These are phyloP conservation scores for Caracal caracal DNA, from an alignment of 2,113 vertebrate species.

Conservation along the genomic window DNA sequence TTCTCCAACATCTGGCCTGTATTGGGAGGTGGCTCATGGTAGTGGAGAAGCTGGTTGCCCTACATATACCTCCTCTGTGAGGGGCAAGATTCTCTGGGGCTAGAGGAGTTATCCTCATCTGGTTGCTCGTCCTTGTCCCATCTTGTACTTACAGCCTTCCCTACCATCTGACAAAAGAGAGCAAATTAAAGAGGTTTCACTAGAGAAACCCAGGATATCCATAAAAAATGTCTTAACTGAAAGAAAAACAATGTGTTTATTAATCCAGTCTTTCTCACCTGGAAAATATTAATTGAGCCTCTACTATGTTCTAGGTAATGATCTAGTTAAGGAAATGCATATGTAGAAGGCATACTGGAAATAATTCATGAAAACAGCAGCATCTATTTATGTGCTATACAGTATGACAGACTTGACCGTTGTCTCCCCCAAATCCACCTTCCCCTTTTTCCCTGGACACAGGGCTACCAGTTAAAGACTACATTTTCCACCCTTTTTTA, in stretches of 20 bases:
- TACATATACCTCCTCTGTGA: not conserved
- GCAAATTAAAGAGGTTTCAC: not conserved
- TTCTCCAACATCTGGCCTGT: not conserved
- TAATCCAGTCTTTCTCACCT: not conserved
- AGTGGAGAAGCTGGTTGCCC: no score
- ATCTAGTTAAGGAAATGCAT: not conserved
- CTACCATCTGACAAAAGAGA: not conserved
- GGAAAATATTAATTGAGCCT: not conserved
- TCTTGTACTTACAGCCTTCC: not conserved
- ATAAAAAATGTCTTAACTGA: not conserved
- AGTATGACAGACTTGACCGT: not conserved
- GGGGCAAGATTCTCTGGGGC: not conserved
- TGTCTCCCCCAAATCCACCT: not conserved
- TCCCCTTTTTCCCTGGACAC: not conserved
- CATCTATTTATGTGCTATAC: not conserved
- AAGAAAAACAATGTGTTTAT: not conserved
- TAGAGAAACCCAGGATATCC: not conserved
- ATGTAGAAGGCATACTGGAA: not conserved
- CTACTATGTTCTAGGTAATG: not conserved
- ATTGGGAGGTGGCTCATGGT: accelerated
- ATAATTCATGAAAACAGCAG: not conserved
- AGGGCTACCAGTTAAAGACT: not conserved
- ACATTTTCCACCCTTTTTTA: not conserved
- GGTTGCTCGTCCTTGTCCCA: not conserved
- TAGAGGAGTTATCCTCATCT: not conserved